Conservation (phyloP, 2,797 vertebrate species). For the Echiichthys vipera region DNA sequence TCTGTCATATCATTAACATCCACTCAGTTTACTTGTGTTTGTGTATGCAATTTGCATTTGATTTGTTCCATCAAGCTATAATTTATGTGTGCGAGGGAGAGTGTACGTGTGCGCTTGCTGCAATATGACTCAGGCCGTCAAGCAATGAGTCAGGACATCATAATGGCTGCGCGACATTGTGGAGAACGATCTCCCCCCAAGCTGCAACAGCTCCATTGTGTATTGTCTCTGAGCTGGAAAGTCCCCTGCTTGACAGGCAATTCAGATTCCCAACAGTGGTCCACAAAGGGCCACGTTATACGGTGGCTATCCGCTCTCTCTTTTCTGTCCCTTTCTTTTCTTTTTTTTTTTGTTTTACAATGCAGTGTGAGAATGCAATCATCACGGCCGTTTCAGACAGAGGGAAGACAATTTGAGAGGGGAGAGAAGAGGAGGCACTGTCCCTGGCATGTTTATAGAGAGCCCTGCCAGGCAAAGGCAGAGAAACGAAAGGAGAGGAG, state of each 20-base stretch:
- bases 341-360: constrained; percentile 61
- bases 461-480: constrained; percentile 43
- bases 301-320: not conserved
- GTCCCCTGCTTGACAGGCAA: constrained; percentile 49
- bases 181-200: constrained; percentile 11
- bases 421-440: constrained; percentile 41
- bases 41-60: constrained; percentile 73
- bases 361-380: constrained; percentile 71
- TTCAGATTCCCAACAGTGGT: constrained; percentile 57
- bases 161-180: constrained; percentile 55
- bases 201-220: constrained; percentile 59
- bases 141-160: constrained; percentile 70
- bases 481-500: constrained; percentile 1
- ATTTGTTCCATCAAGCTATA: constrained; percentile 73
- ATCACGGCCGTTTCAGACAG: constrained; percentile 62
- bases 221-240: constrained; percentile 34
- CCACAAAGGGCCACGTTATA: constrained; percentile 19
- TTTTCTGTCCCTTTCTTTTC: not conserved
- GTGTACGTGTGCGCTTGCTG: constrained; percentile 15
- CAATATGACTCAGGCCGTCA: constrained; percentile 47
- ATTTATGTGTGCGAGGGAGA: constrained; percentile 50
- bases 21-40: constrained; percentile 63
- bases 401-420: constrained; percentile 64
- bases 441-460: constrained; percentile 72
- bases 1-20: constrained; percentile 75